Conservation (phyloP, 1,140 invertebrate genomes). For the Platorchestia sp. region DNA sequence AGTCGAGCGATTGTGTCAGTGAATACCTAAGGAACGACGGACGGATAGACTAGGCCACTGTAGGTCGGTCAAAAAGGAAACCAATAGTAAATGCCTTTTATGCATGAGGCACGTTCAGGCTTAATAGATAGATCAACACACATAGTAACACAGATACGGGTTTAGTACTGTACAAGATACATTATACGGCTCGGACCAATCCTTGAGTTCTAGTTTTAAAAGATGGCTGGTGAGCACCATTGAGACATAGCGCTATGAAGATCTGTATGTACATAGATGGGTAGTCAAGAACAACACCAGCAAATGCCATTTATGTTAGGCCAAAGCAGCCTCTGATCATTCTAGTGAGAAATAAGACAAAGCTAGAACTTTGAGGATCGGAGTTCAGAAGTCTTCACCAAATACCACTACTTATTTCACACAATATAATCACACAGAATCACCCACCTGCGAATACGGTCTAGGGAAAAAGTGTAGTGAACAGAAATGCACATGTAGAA, state of each 20-base stretch:
- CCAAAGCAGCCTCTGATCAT: neutral
- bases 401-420: neutral
- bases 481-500: neutral
- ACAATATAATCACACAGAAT: neutral
- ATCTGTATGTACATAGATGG: neutral
- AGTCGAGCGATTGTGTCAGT: neutral
- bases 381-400: neutral
- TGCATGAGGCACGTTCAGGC: neutral
- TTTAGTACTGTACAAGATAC: conserved; percentile 32
- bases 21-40: neutral
- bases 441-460: neutral
- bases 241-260: neutral
- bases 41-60: neutral
- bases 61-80: neutral
- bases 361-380: neutral
- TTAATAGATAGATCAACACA: neutral
- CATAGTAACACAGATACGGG: neutral
- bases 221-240: neutral
- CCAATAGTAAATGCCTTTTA: neutral
- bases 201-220: neutral
- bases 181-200: neutral
- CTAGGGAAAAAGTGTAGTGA: neutral
- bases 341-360: neutral
- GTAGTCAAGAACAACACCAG: neutral
- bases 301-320: conserved; percentile 21